A percentile compares a stretch with the other conserved stretches of the same genome.
phyloP scores from a whole-genome alignment of 2,888 invertebrate genomes.

The Caenorhabditis japonica region DNA sequence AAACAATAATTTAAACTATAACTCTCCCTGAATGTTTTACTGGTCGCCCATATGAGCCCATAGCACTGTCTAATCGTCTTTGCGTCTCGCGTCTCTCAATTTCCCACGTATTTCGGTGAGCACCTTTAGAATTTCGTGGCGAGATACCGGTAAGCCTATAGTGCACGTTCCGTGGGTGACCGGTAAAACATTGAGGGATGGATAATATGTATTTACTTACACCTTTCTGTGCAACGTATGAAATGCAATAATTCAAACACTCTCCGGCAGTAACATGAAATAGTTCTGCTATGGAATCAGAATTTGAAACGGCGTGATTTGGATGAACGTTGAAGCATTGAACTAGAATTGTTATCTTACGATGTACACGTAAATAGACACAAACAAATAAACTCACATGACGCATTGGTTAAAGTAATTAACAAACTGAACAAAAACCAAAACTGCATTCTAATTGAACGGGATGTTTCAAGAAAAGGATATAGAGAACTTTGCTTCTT shows the following conservation, averaged over 20 bases:
- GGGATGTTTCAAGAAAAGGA: constrained; percentile 36
- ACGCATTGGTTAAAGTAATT: constrained; percentile 15
- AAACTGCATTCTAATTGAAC: constrained; percentile 25
- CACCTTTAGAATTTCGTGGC: too few relatives aligned
- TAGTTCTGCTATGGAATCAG: constrained; percentile 68
- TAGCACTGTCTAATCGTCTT: too few relatives aligned
- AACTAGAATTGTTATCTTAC: constrained; percentile 6
- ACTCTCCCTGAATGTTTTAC: not conserved
- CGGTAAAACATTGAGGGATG: too few relatives aligned
- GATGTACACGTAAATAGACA: not conserved
- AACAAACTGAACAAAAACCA: constrained; percentile 19
- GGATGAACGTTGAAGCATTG: constrained; percentile 58
- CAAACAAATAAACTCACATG: constrained; percentile 37
- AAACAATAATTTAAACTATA: not conserved
- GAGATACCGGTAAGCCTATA: too few relatives aligned
- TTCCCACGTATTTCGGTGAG: too few relatives aligned
- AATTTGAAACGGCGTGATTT: constrained; percentile 63
- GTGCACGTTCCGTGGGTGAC: too few relatives aligned
- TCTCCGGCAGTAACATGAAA: constrained; percentile 68
- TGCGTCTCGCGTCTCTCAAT: too few relatives aligned
- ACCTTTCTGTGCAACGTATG: constrained; percentile 62
- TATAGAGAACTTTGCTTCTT: constrained; percentile 42
- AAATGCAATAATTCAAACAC: constrained; percentile 71
- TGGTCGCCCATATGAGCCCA: too few relatives aligned
- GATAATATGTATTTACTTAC: too few relatives aligned